Conservation (phyloP, 1,140 invertebrate species). For the Drosophila watanabei region DNA sequence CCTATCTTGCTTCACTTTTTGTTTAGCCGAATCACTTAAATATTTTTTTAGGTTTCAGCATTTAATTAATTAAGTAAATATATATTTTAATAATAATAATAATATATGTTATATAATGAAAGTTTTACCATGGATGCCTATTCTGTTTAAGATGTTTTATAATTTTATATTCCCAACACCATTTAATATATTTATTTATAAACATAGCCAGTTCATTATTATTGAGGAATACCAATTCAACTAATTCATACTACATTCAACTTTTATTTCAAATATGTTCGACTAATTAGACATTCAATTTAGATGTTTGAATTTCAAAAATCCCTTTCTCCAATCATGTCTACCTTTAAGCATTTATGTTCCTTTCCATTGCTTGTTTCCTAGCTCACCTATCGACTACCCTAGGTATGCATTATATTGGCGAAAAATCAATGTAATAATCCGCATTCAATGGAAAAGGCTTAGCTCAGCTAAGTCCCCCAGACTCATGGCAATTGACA, state of each 20-base stretch:
- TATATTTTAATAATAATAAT: background rate
- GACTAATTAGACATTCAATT: background rate
- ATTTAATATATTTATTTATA: too few relatives aligned
- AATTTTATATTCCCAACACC: too few relatives aligned
- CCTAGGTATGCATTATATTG: constrained; percentile 54
- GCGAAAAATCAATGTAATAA: constrained; percentile 69
- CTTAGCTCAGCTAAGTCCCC: constrained; percentile 64
- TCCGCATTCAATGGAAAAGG: constrained; percentile 65
- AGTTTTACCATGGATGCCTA: too few relatives aligned
- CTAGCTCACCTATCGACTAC: constrained; percentile 36
- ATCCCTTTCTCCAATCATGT: background rate
- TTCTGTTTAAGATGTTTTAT: too few relatives aligned
- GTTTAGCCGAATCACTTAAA: too few relatives aligned
- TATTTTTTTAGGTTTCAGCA: background rate
- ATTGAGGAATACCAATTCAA: too few relatives aligned
- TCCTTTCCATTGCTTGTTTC: background rate
- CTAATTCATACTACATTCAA: too few relatives aligned
- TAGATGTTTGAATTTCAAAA: background rate
- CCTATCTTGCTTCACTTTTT: background rate
- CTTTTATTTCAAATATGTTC: too few relatives aligned
- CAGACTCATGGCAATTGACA: constrained; percentile 72
- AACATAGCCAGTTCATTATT: too few relatives aligned
- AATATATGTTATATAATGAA: too few relatives aligned
- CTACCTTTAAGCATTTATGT: background rate
- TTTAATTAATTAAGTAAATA: background rate